phyloP scores from a whole-genome alignment of 2,113 vertebrate species.

The Gnathonemus longibarbis region DNA sequence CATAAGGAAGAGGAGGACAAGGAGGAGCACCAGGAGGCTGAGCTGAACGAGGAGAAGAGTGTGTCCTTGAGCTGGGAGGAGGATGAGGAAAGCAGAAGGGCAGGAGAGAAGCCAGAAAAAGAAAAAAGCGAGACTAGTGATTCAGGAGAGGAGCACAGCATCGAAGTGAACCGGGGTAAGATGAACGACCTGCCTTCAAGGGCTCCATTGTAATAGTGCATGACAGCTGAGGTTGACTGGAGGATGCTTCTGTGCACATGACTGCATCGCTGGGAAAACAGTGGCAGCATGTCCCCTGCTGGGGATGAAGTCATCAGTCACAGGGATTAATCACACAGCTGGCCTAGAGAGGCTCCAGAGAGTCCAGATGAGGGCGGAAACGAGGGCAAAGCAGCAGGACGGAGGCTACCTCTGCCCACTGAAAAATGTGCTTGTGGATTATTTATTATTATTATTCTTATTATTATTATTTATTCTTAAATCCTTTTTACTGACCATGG shows the following conservation, averaged over 20 bases:
- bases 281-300: not conserved
- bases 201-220: not conserved
- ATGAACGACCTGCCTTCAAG: not conserved
- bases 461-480: not conserved
- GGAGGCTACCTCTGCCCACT: not conserved
- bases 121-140: slow-evolving; percentile 18
- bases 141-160: slow-evolving; percentile 41
- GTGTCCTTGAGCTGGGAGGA: slow-evolving; percentile 41
- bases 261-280: slow-evolving; percentile 29
- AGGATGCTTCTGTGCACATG: not conserved
- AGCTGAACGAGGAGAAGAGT: not conserved
- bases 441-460: not conserved
- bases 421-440: not conserved
- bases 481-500: not conserved
- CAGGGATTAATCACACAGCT: not conserved
- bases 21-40: slow-evolving; percentile 24
- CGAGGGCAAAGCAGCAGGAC: not conserved
- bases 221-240: not conserved
- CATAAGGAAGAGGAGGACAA: slow-evolving; percentile 12
- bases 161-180: slow-evolving; percentile 41
- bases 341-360: not conserved
- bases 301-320: not conserved
- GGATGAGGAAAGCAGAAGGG: slow-evolving; percentile 37
- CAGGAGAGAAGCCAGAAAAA: slow-evolving; percentile 25
- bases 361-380: not conserved